Conservation (phyloP, 1,140 invertebrate species). For the Drosophila bocki region DNA sequence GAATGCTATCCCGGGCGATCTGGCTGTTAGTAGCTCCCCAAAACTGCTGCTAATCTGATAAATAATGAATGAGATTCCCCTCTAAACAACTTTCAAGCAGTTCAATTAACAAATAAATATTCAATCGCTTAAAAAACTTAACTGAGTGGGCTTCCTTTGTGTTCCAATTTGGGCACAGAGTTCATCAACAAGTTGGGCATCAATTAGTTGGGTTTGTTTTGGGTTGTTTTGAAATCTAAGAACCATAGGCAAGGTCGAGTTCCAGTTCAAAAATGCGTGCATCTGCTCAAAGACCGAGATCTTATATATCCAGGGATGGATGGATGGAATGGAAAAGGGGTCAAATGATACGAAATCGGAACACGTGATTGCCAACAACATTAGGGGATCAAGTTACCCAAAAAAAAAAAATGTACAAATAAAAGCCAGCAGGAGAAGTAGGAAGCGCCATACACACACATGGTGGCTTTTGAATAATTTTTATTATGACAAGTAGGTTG, state of each 20-base stretch:
- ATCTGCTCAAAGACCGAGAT: constrained; percentile 25
- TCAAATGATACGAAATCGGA: constrained; percentile 72
- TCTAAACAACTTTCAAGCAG: constrained; percentile 12
- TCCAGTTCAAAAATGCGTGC: constrained; percentile 43
- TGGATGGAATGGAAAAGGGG: constrained; percentile 54
- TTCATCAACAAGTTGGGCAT: constrained; percentile 67
- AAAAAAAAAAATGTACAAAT: constrained; percentile 23
- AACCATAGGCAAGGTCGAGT: constrained; percentile 70
- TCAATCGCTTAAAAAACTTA: constrained; percentile 51
- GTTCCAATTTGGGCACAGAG: constrained; percentile 55
- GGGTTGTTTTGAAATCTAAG: constrained; percentile 73
- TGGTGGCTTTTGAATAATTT: constrained; percentile 34
- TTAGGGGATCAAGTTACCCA: constrained; percentile 71
- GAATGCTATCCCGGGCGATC: constrained; percentile 42
- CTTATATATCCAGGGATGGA: constrained; percentile 28
- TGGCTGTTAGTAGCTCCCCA: constrained; percentile 36
- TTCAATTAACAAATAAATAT: constrained; percentile 50
- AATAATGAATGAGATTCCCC: constrained; percentile 21
- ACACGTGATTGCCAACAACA: constrained; percentile 70
- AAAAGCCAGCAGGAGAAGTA: constrained; percentile 21
- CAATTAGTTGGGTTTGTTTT: constrained; percentile 67
- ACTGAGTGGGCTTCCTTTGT: constrained; percentile 30
- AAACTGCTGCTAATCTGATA: constrained; percentile 14
- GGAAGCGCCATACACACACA: constrained; percentile 26
- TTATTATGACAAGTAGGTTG: constrained; percentile 49